phyloP scores from a whole-genome alignment of 2,113 vertebrate genomes.

The Aythya baeri region DNA sequence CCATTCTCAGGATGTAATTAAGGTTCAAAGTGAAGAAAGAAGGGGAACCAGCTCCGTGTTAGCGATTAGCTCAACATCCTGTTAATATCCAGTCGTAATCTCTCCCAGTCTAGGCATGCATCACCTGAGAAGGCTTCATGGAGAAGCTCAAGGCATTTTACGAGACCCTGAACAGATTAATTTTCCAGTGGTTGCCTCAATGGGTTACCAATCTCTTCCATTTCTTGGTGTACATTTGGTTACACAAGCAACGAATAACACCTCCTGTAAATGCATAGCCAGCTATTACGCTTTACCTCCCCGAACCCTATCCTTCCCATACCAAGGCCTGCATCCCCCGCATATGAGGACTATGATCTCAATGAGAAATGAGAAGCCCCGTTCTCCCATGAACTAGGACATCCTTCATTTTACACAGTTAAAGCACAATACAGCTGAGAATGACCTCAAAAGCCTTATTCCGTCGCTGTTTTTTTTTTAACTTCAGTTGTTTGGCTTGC shows the following conservation, averaged over 20 bases:
- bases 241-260: background rate
- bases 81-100: slow-evolving; percentile 26
- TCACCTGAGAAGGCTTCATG: background rate
- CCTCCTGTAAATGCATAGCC: background rate
- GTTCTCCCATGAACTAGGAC: background rate
- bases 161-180: slow-evolving; percentile 12
- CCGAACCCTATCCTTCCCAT: background rate
- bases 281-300: background rate
- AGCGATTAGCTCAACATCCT: background rate
- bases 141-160: slow-evolving; percentile 1
- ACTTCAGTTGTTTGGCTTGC: background rate
- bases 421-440: background rate
- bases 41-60: background rate
- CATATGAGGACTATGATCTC: background rate
- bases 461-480: background rate
- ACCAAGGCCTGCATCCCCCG: background rate
- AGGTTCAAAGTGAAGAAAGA: slow-evolving; percentile 22
- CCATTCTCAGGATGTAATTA: background rate
- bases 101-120: slow-evolving; percentile 1
- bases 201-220: background rate
- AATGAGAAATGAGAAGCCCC: background rate
- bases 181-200: slow-evolving; percentile 27
- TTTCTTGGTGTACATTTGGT: background rate
- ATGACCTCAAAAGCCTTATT: background rate
- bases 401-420: background rate